Percentiles rank a stretch among this genome's conserved stretches.
Evolutionary conservation across 2,888 invertebrate species (phyloP).

Genomic region (Dasypolia templi): DNA sequence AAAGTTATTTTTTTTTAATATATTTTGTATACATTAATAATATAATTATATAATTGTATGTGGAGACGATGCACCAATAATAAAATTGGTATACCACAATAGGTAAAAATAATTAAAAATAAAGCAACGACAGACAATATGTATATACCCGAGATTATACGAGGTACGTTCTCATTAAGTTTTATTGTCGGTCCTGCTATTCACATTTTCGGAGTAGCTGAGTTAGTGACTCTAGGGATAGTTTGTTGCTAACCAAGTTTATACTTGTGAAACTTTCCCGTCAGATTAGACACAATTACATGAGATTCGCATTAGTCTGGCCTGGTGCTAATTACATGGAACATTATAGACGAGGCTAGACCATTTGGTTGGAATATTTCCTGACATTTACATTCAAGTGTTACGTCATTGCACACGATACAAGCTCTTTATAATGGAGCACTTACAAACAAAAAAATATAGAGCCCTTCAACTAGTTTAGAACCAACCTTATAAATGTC

Average conservation of each 20-base stretch:
- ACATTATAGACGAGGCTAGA: neutral
- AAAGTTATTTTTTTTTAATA: no score
- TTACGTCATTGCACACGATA: conserved; percentile 1
- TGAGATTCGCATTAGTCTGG: conserved; percentile 27
- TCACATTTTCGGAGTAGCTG: neutral
- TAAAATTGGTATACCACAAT: no score
- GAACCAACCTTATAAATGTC: neutral
- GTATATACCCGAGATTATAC: neutral
- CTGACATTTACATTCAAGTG: neutral
- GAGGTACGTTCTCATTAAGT: neutral
- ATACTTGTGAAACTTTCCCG: neutral
- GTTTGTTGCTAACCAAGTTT: neutral
- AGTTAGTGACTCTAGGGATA: neutral
- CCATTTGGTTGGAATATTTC: neutral
- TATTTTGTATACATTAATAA: no score
- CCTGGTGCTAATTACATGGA: conserved; percentile 9
- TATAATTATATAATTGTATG: no score
- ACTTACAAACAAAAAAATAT: neutral
- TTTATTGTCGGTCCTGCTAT: neutral
- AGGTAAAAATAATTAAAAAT: no score
- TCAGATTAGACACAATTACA: conserved; percentile 15
- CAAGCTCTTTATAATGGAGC: conserved; percentile 17
- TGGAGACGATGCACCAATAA: no score
- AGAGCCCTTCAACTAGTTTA: neutral
- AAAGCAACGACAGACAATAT: no score